Base-by-base conservation (phyloP, 2,888 invertebrate species). In the Leucophora obtusa region DNA sequence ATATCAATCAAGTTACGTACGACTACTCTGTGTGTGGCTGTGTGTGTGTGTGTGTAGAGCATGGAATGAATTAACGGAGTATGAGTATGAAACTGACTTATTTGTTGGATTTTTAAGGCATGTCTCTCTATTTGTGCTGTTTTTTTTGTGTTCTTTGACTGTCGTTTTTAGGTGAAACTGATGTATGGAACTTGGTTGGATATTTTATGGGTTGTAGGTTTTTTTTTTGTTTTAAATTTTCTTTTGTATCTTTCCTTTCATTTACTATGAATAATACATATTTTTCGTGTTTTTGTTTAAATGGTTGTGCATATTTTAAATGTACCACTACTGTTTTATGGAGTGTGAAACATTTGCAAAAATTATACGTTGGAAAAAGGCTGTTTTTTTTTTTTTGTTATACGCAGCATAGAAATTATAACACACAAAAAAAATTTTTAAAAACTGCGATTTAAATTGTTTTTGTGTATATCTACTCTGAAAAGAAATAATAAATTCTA, bases 1-100 rank as follows among this genome's bases (percentile, higher is more conserved):
- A 72, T 77, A 77, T 77, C 77, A 77, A 77, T 77, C 77, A 77
- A 60, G 71, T 71, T 54, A 47, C 66, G 60, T 11, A 56, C 56
- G 17, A 72, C 59, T 54, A 66, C 28, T 28, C 7, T 7, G 7
- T 28, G 6, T 28, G 4, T 28, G 28, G 3, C 1, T 28, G 28
- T 6, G 28, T 28, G 28, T 28, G 28, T 28, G 28, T 28, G 15
- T 17, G 7, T 50, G 14, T 62, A 51, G 6, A 33, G n/a, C n/a
- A n/a, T 63, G 35, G 33, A 38, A 5, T 60, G 14, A 15, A 21
- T 68, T 15, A 8, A 10, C 15, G 53, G 28, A 18, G 51, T 56
- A 72, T 47, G 62, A 3, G 47, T 62, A 8, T 54, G 35, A 28
- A 21, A 51, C 7, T 54, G 33, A 14, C 51, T 63, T 28, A 7